A percentile compares a stretch with the other conserved stretches of the same genome.
Conservation (phyloP, 1,140 invertebrate species). For the Pogonomyrmex californicus region DNA sequence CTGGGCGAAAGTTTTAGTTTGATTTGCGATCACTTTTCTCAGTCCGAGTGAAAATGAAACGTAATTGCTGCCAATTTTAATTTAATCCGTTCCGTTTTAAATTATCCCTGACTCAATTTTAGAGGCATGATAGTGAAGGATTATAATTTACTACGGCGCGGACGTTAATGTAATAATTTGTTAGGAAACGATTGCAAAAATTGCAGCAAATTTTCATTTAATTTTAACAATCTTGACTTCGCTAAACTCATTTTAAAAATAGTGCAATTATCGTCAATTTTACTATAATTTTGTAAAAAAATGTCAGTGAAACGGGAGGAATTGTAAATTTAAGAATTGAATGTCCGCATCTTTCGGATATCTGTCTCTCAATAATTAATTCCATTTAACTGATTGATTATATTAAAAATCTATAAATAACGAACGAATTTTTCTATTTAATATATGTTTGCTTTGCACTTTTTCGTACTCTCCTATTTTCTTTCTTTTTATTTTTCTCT, state of each 20-base stretch:
- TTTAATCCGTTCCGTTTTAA: constrained; percentile 1
- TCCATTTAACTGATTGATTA: constrained; percentile 15
- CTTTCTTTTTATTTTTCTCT: too few relatives aligned
- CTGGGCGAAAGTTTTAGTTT: constrained; percentile 32
- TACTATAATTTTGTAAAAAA: constrained; percentile 1
- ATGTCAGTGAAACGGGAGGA: not conserved
- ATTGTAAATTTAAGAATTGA: not conserved
- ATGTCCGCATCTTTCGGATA: not conserved
- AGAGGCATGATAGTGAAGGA: not conserved
- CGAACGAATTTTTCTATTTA: not conserved
- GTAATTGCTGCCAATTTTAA: constrained; percentile 28
- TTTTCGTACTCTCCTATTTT: not conserved
- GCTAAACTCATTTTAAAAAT: not conserved
- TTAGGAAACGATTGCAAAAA: not conserved
- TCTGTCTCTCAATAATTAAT: not conserved
- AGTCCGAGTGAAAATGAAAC: not conserved
- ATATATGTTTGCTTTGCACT: not conserved
- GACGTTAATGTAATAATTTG: not conserved
- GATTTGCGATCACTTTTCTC: constrained; percentile 35
- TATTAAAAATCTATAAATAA: not conserved
- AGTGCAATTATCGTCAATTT: not conserved
- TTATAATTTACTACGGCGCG: constrained; percentile 6
- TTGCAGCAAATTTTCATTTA: constrained; percentile 15
- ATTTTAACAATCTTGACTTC: constrained; percentile 10
- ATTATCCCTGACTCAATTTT: constrained; percentile 12